phyloP scores from a whole-genome alignment of 1,140 invertebrate species.

The Drosophila prosaltans region DNA sequence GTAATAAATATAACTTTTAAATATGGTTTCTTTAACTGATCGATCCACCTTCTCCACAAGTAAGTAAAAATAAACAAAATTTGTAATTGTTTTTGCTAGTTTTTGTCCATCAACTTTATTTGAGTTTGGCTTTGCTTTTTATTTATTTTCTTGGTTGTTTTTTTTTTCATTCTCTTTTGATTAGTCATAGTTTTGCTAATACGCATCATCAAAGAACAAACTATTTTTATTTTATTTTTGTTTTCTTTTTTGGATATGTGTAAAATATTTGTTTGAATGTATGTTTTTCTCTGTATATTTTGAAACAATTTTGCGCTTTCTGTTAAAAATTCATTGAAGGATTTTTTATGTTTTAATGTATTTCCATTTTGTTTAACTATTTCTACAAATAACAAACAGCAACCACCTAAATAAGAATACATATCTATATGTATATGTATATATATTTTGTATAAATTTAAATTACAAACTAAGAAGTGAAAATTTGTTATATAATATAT shows the following conservation, averaged over 20 bases:
- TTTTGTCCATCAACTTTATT: slow-evolving; percentile 43
- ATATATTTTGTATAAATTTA: slow-evolving; percentile 30
- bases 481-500: slow-evolving; percentile 10
- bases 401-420: slow-evolving; percentile 57
- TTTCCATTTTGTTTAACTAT: slow-evolving; percentile 43
- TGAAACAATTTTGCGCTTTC: slow-evolving; percentile 49
- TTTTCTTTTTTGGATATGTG: slow-evolving; percentile 37
- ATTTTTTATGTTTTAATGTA: slow-evolving; percentile 13
- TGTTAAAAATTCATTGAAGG: slow-evolving; percentile 19
- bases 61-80: neutral
- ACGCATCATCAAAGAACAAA: slow-evolving; percentile 46
- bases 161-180: neutral
- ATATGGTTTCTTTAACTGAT: no score
- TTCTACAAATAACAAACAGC: slow-evolving; percentile 45
- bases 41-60: no score
- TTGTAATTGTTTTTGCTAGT: slow-evolving; percentile 23
- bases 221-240: slow-evolving; percentile 9
- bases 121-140: slow-evolving; percentile 35
- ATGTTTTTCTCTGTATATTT: slow-evolving; percentile 14
- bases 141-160: slow-evolving; percentile 17
- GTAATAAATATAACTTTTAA: no score
- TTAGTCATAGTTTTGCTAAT: slow-evolving; percentile 34
- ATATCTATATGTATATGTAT: slow-evolving; percentile 23
- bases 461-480: slow-evolving; percentile 12
- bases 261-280: slow-evolving; percentile 24